These are phyloP conservation scores for Rutpela maculata DNA, from an alignment of 2,888 invertebrate species.

Conservation along the genomic window DNA sequence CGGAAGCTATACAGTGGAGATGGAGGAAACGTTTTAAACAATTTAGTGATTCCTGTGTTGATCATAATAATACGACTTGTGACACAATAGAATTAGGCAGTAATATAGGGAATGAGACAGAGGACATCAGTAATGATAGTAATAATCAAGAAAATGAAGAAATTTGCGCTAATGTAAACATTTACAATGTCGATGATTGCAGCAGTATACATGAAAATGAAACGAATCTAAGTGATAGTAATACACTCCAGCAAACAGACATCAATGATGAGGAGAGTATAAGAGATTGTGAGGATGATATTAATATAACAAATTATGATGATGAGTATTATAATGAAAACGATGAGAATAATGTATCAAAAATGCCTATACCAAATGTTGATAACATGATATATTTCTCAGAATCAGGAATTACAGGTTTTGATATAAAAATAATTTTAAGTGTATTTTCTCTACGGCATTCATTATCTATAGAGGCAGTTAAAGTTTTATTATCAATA, in stretches of 20 bases:
- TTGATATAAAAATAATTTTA: constrained; percentile 17
- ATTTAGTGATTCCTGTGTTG: neutral
- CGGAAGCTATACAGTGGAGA: neutral
- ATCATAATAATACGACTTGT: neutral
- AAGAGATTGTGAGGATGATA: neutral
- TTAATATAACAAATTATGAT: neutral
- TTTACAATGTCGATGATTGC: neutral
- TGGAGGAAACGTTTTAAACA: neutral
- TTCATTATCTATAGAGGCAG: constrained; percentile 21
- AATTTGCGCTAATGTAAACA: neutral
- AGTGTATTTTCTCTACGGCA: constrained; percentile 18
- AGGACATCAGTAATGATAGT: neutral
- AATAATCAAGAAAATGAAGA: neutral
- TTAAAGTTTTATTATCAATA: constrained; percentile 10
- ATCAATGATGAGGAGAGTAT: neutral
- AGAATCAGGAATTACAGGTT: neutral
- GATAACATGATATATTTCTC: constrained; percentile 11
- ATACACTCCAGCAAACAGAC: no score
- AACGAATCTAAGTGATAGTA: neutral
- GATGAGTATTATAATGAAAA: neutral
- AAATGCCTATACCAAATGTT: neutral
- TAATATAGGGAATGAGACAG: neutral
- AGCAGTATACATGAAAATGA: neutral
- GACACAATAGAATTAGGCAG: neutral
- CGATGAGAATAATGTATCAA: neutral